A percentile compares a stretch with the other conserved stretches of the same genome.
Evolutionary conservation across 2,113 vertebrate species (phyloP).

Genomic region (Malurus alboscapulatus): DNA sequence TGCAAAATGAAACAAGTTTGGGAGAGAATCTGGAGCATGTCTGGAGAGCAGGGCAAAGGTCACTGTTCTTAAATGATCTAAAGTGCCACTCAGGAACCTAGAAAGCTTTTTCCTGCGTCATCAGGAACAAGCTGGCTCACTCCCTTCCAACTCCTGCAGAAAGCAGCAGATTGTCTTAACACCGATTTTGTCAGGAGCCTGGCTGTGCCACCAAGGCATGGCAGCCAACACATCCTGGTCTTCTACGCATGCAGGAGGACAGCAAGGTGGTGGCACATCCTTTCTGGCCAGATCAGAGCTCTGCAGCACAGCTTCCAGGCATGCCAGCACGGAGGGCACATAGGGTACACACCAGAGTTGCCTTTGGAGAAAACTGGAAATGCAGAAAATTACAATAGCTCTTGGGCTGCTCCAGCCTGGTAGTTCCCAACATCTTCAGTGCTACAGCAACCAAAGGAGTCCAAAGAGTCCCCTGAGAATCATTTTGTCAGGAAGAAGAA

Average conservation of each 20-base stretch:
- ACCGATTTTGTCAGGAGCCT: background rate
- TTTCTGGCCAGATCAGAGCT: background rate
- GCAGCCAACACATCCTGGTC: background rate
- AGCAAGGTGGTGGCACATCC: background rate
- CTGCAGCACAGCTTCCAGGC: background rate
- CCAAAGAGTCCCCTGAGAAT: background rate
- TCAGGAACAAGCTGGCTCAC: background rate
- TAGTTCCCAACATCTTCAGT: background rate
- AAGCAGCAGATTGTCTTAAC: background rate
- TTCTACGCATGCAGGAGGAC: background rate
- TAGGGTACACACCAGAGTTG: background rate
- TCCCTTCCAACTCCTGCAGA: background rate
- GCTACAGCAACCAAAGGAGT: background rate
- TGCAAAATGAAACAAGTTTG: background rate
- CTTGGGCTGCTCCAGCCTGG: background rate
- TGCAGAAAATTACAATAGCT: accelerated
- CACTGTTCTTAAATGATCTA: background rate
- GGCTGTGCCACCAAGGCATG: background rate
- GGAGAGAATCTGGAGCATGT: background rate
- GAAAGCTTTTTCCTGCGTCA: background rate
- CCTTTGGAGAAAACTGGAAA: background rate
- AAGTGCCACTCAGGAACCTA: background rate
- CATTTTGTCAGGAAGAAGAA: background rate
- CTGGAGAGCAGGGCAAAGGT: background rate
- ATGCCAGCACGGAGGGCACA: accelerated